Base-by-base conservation (phyloP, 2,113 vertebrate species). In the Triplophysa siluroides region DNA sequence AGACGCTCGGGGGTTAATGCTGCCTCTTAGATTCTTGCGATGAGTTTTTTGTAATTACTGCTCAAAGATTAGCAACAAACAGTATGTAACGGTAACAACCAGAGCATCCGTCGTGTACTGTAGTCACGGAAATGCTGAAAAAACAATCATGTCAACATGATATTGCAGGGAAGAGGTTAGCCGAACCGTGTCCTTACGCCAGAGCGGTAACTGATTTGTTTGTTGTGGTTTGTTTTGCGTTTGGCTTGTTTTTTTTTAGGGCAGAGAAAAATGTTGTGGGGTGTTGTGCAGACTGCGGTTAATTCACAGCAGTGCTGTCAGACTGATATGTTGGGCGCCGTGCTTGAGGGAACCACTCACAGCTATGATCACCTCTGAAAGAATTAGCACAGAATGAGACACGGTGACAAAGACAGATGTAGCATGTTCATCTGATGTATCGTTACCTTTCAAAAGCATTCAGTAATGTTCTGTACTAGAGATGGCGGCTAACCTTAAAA, bases 271-370 rank as follows among this genome's bases (percentile, higher is more conserved):
- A 63, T 75, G 73, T 75, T 63, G 8, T 75, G 26, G n/a, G 41
- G 33, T 26, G 60, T 61, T 79, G 41, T 62, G 54, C 58, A 61
- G 52, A 70, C 54, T 50, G 18, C 24, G 41, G 41, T 61, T 61
- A 45, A 43, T 50, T 79, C 43, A 45, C 58, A 60, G 54, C 19
- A 26, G 18, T 58, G 56, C 65, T 70, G 77, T 61, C 77, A 79
- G 66, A 62, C 38, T 60, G 54, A 62, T 70, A 52, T 71, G 41
- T 62, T 12, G 8, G 52, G 21, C 0, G 47, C 12, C 29, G 8
- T 16, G 18, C 8, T 50, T 52, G 76, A n/a, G 76, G 62, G 33
- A 43, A 18, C 45, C 21, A n/a, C 16, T 66, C 52, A 54, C 13
- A 23, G 38, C 26, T 45, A 54, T 21, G 52, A 58, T 73, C 19